Evolutionary conservation across 1,140 invertebrate genomes (phyloP).

Genomic region (Brachystomella parvula): DNA sequence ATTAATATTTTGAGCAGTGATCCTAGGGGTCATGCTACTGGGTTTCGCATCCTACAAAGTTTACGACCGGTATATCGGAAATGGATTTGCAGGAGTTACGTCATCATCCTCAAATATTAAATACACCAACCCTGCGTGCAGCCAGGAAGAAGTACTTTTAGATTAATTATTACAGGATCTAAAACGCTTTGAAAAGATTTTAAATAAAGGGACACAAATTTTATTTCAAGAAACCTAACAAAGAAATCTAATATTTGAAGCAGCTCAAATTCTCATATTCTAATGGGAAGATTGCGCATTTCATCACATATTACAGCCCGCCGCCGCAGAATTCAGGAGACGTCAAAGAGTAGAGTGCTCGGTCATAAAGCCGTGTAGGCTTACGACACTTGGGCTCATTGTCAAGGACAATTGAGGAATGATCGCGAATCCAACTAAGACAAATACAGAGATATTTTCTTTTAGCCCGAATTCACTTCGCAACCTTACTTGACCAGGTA

Average conservation of each 20-base stretch:
- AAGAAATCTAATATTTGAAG: neutral
- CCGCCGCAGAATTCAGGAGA: constrained; percentile 72
- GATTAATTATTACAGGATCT: constrained; percentile 52
- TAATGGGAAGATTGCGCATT: neutral
- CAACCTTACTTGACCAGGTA: constrained; percentile 63
- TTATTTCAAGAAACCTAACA: neutral
- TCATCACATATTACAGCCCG: neutral
- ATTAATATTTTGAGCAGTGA: neutral
- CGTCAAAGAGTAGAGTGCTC: constrained; percentile 58
- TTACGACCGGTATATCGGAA: neutral
- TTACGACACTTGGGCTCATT: constrained; percentile 64
- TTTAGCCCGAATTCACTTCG: neutral
- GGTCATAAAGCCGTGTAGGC: constrained; percentile 61
- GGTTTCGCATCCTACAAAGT: neutral
- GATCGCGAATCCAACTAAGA: constrained; percentile 58
- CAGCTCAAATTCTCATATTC: neutral
- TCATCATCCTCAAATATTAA: neutral
- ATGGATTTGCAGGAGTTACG: neutral
- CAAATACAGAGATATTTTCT: neutral
- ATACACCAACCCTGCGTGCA: neutral
- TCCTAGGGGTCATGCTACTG: neutral
- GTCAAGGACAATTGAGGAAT: constrained; percentile 62
- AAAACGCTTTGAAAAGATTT: neutral
- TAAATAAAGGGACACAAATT: neutral
- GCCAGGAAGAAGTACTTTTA: neutral